Base-by-base conservation (phyloP, 2,113 vertebrate species). In the Arizona elegans region DNA sequence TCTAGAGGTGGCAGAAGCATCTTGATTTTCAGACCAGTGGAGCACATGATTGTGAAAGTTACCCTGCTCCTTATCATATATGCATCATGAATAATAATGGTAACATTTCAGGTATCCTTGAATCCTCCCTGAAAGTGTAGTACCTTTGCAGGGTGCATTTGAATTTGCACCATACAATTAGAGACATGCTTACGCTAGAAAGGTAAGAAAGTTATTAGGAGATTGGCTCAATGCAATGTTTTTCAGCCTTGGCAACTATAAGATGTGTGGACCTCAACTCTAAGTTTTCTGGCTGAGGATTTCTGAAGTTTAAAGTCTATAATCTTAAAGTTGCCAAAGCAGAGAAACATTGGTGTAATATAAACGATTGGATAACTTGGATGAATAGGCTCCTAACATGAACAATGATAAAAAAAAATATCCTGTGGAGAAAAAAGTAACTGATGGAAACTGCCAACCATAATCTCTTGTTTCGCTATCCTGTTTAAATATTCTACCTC, bases 21-120 rank as follows among this genome's bases (percentile, higher is more conserved):
- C 94, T 96, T 95, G 52, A 70, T 94, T 59, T 56, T 95, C 96
- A 91, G 92, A 95, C 95, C 96, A 95, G 19, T 95, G 94, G 94
- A 94, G 91, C 94, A 96, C 94, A 96, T 94, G 94, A 97, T 95
- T 96, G 93, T 91, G 8, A 93, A 75, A 47, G 70, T 92, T 91
- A 85, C 13, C 33, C 93, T 92, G 81, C 59, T 90, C 59, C 86
- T 92, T 43, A 86, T 93, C 95, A 95, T 95, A 93, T 91, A 21
- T 91, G 75, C 59, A 33, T 29, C 5, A 89, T 33, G 87, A 93
- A 91, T 86, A 91, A 21, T 50, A 94, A 94, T 19, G 90, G 96
- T 90, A 94, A 55, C 26, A 50, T 2, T n/a, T 90, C n/a, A 70
- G 86, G 56, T 92, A 92, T 50, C 95, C 96, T 96, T 96, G 95